Evolutionary conservation across 2,113 vertebrate species (phyloP), one percentile per base, ranked within the genome.

Genomic region (Sinocyclocheilus anophthalmus): DNA sequence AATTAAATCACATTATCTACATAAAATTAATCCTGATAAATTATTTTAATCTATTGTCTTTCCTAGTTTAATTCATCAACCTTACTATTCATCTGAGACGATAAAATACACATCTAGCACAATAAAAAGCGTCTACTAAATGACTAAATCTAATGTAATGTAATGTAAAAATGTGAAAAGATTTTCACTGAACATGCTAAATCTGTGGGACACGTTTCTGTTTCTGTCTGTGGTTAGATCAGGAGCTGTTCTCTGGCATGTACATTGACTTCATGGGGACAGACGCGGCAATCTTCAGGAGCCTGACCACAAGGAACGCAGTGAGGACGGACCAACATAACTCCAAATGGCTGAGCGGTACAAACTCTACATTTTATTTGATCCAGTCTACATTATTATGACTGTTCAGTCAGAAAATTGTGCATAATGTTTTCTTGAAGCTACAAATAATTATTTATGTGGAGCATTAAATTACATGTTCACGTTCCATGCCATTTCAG

Each of bases 201-300:
- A 39, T 45, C 22, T 5, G 59, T 72, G 45, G 14, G 26, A 18
- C 45, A 6, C 24, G 0, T 76, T 55, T 84, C 26, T 83, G n/a
- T 72, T 45, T 83, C 14, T 88, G 48, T 86, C 48, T 93, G 42
- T 89, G 88, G 90, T 1, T 76, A 99, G 98, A 99, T 90, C 97
- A 99, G 92, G 98, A 99, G 90, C 95, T 99, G 53, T 99, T 99
- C 94, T 99, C 98, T 11, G 98, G 97, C 89, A 97, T 99, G 97
- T 99, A 98, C 90, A 99, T 99, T 75, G 98, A 99, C 95, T 99
- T 99, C 94, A 99, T 99, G 98, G 98, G 97, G 86, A 99, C 97
- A 0, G 98, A 99, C 89, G 96, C 97, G 0, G 98, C 98, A 86
- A 98, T 99, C 95, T 99, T 99, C 91, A 96, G 98, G 90, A 99